These are phyloP conservation scores for Procavia capensis DNA, from an alignment of 2,113 vertebrate genomes.

Conservation along the genomic window DNA sequence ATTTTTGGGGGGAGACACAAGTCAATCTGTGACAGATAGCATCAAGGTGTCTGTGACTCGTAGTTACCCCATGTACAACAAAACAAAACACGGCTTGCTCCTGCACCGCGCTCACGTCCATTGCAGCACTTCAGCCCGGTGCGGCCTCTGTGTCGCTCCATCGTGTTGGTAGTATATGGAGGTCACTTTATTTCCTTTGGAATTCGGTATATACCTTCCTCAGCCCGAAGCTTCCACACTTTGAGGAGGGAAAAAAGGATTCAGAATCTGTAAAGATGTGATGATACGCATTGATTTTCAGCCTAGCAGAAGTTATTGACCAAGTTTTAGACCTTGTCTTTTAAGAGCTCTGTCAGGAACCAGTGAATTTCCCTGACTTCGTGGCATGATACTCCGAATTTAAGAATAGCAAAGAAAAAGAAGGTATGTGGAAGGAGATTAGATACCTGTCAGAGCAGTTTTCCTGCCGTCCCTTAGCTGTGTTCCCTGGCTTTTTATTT, in stretches of 20 bases:
- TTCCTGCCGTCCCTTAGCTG: constrained; percentile 34
- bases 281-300: constrained; percentile 59
- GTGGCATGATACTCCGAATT: background rate
- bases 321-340: constrained; percentile 41
- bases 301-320: constrained; percentile 2
- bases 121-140: too few relatives aligned
- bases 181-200: constrained; percentile 41
- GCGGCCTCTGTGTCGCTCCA: too few relatives aligned
- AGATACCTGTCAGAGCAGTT: constrained; percentile 41
- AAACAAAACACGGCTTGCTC: too few relatives aligned
- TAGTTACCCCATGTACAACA: too few relatives aligned
- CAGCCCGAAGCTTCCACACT: background rate
- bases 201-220: constrained; percentile 29
- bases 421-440: constrained; percentile 12
- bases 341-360: constrained; percentile 22
- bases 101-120: too few relatives aligned
- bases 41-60: too few relatives aligned
- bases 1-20: too few relatives aligned
- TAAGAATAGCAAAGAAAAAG: constrained; percentile 59
- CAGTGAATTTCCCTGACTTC: constrained; percentile 53
- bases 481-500: constrained; percentile 56
- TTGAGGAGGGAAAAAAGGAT: constrained; percentile 55
- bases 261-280: constrained; percentile 65
- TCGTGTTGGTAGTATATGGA: background rate
- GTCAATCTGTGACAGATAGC: too few relatives aligned